Evolutionary conservation across 2,888 invertebrate species (phyloP), one percentile per base, ranked within the genome.

Genomic region (Petrolisthes cinctipes): DNA sequence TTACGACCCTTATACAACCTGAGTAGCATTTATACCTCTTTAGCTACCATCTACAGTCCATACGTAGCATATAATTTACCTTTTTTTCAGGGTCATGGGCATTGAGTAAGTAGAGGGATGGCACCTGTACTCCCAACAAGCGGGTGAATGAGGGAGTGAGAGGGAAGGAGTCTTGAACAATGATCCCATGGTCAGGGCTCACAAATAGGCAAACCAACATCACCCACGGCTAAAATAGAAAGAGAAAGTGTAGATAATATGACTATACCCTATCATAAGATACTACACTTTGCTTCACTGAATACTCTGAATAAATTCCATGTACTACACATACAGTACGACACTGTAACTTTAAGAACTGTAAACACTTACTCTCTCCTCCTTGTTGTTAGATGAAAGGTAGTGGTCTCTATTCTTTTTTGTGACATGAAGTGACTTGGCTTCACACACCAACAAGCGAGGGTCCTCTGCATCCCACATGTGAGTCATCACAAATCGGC

Each of bases 401-500:
- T 82, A 88, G 53, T 82, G 76, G 20, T 88, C 80, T 20, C 80
- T 76, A 37, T 84, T 88, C 61, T 84, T 88, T 57, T 86, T 89
- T 37, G 79, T 75, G 54, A 78, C 73, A 37, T 81, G 87, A n/a
- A 93, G 93, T 85, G 94, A 92, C 91, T 94, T 94, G n/a, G 97
- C 96, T 92, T 98, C 97, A 92, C 97, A 96, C 57, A 97, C 96
- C 17, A 99, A 93, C 89, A 99, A 94, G 91, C 97, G 95, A 0
- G 96, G 94, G 92, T 99, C 99, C 91, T 96, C 95, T 51, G 94
- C 94, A 92, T 99, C 98, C 99, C 99, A 99, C 92, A 95, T 94
- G 91, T 95, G 95, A 37, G 93, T 93, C 3, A 94, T 93, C 0
- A 95, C 94, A 91, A 94, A 93, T 90, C 95, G 93, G 61, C 94